These are phyloP conservation scores for Eucera pruinosa DNA, from an alignment of 2,888 invertebrate species.

Conservation along the genomic window DNA sequence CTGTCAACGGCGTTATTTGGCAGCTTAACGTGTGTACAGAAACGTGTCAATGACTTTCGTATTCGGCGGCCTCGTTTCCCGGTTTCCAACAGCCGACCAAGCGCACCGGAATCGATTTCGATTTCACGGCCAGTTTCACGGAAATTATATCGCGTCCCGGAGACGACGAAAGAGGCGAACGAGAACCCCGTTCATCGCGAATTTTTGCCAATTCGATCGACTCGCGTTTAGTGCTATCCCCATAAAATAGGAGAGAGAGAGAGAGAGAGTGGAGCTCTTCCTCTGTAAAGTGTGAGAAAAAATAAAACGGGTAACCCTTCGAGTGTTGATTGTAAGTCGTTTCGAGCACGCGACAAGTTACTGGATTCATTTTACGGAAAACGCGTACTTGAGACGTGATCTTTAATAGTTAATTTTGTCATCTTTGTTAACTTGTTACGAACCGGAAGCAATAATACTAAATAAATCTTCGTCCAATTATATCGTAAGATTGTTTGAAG, in stretches of 20 bases:
- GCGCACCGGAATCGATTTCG: constrained; percentile 67
- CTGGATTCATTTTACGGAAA: too few species aligned
- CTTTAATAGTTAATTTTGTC: too few species aligned
- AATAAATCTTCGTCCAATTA: too few species aligned
- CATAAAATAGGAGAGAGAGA: neutral
- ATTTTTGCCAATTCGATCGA: constrained; percentile 28
- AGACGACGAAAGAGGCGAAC: constrained; percentile 44
- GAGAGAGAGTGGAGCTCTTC: too few species aligned
- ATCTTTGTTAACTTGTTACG: too few species aligned
- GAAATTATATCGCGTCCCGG: constrained; percentile 57
- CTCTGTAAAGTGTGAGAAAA: too few species aligned
- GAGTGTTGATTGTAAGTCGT: too few species aligned
- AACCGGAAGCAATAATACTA: too few species aligned
- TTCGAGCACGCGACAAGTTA: too few species aligned
- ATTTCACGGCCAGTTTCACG: constrained; percentile 70
- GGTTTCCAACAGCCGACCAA: constrained; percentile 50
- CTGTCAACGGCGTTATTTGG: constrained; percentile 50
- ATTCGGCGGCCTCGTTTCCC: constrained; percentile 64
- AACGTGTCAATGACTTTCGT: constrained; percentile 69
- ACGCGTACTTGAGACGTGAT: too few species aligned
- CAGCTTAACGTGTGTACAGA: constrained; percentile 40
- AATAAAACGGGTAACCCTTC: too few species aligned
- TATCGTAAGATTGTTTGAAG: too few species aligned
- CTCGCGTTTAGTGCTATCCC: neutral
- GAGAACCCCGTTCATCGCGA: constrained; percentile 50